These are phyloP conservation scores for Nettapus auritus DNA, from an alignment of 2,113 vertebrate species.

Conservation along the genomic window DNA sequence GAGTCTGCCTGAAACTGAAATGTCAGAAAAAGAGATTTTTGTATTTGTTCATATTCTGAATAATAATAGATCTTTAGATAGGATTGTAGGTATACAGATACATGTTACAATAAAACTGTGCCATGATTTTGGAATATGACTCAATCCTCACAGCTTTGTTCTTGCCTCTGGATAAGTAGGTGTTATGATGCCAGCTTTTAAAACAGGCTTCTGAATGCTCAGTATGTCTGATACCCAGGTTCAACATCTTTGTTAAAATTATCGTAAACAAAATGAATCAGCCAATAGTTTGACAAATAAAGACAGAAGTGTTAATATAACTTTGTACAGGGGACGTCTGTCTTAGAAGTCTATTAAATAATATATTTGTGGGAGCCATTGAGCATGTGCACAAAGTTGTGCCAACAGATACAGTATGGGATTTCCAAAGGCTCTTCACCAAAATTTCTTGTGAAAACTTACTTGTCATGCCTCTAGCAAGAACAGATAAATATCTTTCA, in stretches of 20 bases:
- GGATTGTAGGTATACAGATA: accelerated
- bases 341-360: neutral
- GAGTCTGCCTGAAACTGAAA: neutral
- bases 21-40: neutral
- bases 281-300: neutral
- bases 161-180: neutral
- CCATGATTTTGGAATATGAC: neutral
- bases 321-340: neutral
- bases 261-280: neutral
- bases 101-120: neutral
- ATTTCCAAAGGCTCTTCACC: neutral
- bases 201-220: neutral
- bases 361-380: neutral
- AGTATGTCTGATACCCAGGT: neutral
- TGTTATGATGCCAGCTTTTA: neutral
- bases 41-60: neutral
- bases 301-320: neutral
- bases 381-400: neutral
- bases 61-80: neutral
- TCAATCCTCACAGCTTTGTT: neutral
- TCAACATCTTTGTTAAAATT: neutral
- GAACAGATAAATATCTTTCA: neutral
- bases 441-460: neutral
- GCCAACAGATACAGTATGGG: neutral
- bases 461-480: neutral